Conservation (phyloP, 2,888 invertebrate species). For the Seladonia tumulorum region DNA sequence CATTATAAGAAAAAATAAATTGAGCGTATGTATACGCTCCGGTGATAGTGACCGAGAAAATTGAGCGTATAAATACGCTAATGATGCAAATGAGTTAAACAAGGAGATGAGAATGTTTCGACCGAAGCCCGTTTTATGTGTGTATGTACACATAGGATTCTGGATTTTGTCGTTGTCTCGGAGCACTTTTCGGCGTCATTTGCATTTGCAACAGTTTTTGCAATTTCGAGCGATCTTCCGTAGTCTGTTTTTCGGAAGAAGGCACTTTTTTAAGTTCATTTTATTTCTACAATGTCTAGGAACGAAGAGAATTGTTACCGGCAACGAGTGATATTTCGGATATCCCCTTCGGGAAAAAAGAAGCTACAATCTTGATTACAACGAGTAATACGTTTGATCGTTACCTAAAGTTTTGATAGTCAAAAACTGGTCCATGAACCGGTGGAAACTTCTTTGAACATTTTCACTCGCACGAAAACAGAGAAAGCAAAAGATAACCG, state of each 20-base stretch:
- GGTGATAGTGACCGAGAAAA: too few species aligned
- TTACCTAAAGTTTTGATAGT: not conserved
- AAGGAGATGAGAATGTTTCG: not conserved
- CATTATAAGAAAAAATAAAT: too few species aligned
- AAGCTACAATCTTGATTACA: not conserved
- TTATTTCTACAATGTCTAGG: too few species aligned
- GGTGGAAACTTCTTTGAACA: not conserved
- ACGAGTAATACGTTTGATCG: too few species aligned
- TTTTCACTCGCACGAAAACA: not conserved
- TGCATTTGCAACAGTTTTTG: not conserved
- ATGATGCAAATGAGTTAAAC: not conserved
- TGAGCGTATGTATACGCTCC: too few species aligned
- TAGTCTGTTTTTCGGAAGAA: not conserved
- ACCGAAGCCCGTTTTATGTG: not conserved
- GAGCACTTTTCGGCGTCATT: too few species aligned
- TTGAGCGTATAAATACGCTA: too few species aligned
- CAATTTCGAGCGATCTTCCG: not conserved
- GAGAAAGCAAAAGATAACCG: conserved; percentile 1
- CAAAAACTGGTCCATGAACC: not conserved
- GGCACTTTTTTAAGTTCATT: too few species aligned
- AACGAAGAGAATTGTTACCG: too few species aligned
- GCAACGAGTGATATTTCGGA: not conserved
- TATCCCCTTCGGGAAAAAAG: not conserved
- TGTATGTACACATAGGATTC: too few species aligned
- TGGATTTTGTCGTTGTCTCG: not conserved